A percentile compares a stretch with the other conserved stretches of the same genome.
Conservation (phyloP, 2,797 vertebrate genomes). For the Peromyscus attwateri region DNA sequence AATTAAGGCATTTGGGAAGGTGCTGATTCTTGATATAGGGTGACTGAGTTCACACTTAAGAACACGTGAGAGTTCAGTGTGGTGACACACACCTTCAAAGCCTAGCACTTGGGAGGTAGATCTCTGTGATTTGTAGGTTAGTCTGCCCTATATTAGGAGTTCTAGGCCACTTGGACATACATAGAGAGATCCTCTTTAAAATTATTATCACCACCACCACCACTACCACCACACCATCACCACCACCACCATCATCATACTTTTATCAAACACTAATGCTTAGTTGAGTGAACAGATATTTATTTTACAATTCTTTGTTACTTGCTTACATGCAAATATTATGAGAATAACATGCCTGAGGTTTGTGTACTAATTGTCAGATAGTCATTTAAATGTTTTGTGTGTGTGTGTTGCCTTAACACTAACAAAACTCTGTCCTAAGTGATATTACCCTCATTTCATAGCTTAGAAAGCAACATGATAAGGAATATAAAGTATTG, state of each 20-base stretch:
- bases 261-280: neutral
- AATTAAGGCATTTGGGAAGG: neutral
- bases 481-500: neutral
- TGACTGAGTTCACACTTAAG: neutral
- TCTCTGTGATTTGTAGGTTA: neutral
- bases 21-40: accelerated
- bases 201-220: neutral
- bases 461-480: neutral
- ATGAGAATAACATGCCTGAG: neutral
- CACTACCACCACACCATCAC: neutral
- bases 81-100: neutral
- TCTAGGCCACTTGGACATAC: neutral
- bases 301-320: neutral
- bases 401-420: neutral
- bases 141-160: neutral
- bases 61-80: no score
- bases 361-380: neutral
- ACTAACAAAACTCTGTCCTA: neutral
- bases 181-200: neutral
- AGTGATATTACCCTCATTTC: neutral
- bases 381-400: neutral
- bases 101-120: neutral
- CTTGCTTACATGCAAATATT: neutral
- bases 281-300: neutral
- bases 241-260: neutral